A percentile compares a stretch with the other conserved stretches of the same genome.
Conservation (phyloP, 2,797 vertebrate species). For the Coranthus polyacanthus region DNA sequence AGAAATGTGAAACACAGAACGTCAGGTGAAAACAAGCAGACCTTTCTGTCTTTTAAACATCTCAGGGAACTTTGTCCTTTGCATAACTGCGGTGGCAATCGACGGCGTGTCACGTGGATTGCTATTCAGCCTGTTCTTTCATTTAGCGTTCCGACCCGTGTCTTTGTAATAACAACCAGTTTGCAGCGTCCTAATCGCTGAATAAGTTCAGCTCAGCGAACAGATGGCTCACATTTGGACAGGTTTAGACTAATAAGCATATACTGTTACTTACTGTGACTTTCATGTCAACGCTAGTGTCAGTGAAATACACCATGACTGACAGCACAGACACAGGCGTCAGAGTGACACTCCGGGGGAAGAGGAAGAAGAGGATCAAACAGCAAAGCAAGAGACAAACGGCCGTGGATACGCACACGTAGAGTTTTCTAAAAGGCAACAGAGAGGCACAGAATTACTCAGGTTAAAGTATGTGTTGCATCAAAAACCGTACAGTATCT, state of each 20-base stretch:
- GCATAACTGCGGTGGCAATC: neutral
- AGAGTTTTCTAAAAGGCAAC: slow-evolving; percentile 86
- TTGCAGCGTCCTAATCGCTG: no score
- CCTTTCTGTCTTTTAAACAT: neutral
- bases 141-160: neutral
- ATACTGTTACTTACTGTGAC: slow-evolving; percentile 82
- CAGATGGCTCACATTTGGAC: neutral
- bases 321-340: slow-evolving; percentile 86
- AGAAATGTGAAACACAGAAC: slow-evolving; percentile 14
- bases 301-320: slow-evolving; percentile 79
- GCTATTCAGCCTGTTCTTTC: neutral
- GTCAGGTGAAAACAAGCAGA: slow-evolving; percentile 4
- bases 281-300: slow-evolving; percentile 73
- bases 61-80: slow-evolving; percentile 32
- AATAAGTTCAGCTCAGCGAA: neutral
- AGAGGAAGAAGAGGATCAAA: slow-evolving; percentile 90
- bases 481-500: neutral
- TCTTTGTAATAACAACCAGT: no score
- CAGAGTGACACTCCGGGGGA: slow-evolving; percentile 86
- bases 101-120: slow-evolving; percentile 36
- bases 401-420: slow-evolving; percentile 85
- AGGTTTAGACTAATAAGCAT: neutral
- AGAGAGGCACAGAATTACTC: neutral
- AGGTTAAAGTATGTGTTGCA: neutral
- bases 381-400: slow-evolving; percentile 83